Base-by-base conservation (phyloP, 2,113 vertebrate genomes). In the Cololabis saira region DNA sequence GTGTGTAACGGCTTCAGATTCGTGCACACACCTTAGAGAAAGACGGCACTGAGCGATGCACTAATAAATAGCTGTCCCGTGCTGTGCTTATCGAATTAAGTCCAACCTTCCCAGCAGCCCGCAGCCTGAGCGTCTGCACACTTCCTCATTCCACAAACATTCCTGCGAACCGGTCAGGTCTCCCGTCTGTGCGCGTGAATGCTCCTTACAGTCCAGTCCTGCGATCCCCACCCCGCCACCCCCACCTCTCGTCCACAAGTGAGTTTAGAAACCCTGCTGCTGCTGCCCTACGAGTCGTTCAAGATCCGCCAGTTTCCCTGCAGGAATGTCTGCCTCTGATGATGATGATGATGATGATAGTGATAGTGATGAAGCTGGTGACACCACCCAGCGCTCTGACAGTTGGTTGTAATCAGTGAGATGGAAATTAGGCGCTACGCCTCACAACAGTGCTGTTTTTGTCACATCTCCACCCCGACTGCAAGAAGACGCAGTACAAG, bases 101-200 rank as follows among this genome's bases (percentile, higher is more conserved):
- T 70, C 19, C 5, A 61, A 11, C 33, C 33, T 7, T 37, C 33
- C 33, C 68, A 51, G 61, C 66, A 70, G 53, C 7, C 58, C n/a
- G 68, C 15, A 50, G 54, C 16, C 65, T 43, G 52, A 62, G 53
- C 44, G 11, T 37, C 33, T 7, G 33, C 33, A 37, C 33, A 40
- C 80, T 91, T 92, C 89, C 91, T 87, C 90, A 90, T 92, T 91
- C 88, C 87, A 55, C 21, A 41, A 69, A 62, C 86, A 90, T 89
- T 90, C 86, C 85, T 62, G 47, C 57, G 24, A 54, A 64, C 81
- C 55, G 12, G 69, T 72, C 82, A 67, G 70, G 68, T 84, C 82
- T 61, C 57, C 67, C 33, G 33, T 37, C 33, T 37, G 33, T 37
- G 33, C 33, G 33, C 33, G 6, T 73, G 53, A 72, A 50, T 55